A percentile compares a stretch with the other conserved stretches of the same genome.
Conservation (phyloP, 2,888 invertebrate species). For the Enoplolaimus lenunculus region DNA sequence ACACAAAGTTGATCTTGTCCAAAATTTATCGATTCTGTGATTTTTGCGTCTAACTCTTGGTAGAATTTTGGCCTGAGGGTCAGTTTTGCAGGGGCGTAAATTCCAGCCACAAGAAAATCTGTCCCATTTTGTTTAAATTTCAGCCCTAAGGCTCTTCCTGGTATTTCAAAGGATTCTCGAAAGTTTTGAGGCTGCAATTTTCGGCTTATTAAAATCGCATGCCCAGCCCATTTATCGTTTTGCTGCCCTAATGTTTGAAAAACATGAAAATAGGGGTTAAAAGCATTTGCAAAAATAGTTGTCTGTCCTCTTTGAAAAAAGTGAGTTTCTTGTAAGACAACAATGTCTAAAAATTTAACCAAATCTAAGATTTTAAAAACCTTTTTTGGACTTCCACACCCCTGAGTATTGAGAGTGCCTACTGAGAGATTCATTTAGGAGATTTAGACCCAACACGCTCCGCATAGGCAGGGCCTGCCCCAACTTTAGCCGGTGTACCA, state of each 20-base stretch:
- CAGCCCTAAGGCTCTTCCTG: neutral
- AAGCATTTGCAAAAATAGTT: neutral
- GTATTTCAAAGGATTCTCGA: neutral
- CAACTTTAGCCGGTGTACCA: too few species aligned
- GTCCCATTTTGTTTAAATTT: too few species aligned
- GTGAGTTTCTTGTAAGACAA: conserved; percentile 3
- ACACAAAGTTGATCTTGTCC: neutral
- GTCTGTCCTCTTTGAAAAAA: neutral
- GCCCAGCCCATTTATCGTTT: neutral
- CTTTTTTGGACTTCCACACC: neutral
- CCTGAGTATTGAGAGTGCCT: neutral
- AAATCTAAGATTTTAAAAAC: neutral
- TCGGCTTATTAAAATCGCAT: neutral
- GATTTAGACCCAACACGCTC: too few species aligned
- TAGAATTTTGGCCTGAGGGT: neutral
- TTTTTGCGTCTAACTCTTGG: neutral
- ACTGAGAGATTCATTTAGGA: too few species aligned
- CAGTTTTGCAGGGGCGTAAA: conserved; percentile 7
- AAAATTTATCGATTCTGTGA: neutral
- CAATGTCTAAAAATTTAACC: neutral
- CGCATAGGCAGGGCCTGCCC: too few species aligned
- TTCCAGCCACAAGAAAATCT: neutral
- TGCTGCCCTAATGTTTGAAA: neutral
- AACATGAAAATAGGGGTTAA: neutral
- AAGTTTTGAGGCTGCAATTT: neutral